A percentile compares a stretch with the other conserved stretches of the same genome.
Conservation (phyloP, 2,888 invertebrate genomes). For the Onthophagus sagittarius region DNA sequence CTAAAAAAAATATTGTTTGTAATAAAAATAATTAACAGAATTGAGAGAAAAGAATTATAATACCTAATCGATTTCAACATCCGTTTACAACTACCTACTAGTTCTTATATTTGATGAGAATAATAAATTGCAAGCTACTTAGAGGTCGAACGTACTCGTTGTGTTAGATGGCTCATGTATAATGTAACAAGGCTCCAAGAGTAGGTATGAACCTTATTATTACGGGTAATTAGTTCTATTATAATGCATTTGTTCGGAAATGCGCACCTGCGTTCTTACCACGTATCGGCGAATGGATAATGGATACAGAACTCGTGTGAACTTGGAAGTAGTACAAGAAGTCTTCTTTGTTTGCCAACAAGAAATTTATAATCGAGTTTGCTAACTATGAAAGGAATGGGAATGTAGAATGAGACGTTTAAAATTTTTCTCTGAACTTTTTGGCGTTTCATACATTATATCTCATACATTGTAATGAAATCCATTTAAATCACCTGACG, state of each 20-base stretch:
- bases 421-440: not conserved
- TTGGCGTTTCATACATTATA: not conserved
- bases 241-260: not conserved
- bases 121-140: not conserved
- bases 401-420: too few relatives aligned
- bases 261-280: not conserved
- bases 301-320: not conserved
- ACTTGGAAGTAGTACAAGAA: not conserved
- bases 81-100: not conserved
- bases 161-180: not conserved
- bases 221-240: not conserved
- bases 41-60: not conserved
- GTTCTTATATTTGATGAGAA: not conserved
- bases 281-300: not conserved
- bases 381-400: too few relatives aligned
- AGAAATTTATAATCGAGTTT: not conserved
- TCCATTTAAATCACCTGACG: not conserved
- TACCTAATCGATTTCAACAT: not conserved
- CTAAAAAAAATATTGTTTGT: too few relatives aligned
- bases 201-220: not conserved
- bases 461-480: not conserved
- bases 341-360: not conserved
- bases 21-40: too few relatives aligned
- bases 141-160: not conserved
- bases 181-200: not conserved